Percentiles rank a stretch among this genome's conserved stretches.
These are phyloP conservation scores for Barbus barbus DNA, from an alignment of 2,113 vertebrate species.

Conservation along the genomic window DNA sequence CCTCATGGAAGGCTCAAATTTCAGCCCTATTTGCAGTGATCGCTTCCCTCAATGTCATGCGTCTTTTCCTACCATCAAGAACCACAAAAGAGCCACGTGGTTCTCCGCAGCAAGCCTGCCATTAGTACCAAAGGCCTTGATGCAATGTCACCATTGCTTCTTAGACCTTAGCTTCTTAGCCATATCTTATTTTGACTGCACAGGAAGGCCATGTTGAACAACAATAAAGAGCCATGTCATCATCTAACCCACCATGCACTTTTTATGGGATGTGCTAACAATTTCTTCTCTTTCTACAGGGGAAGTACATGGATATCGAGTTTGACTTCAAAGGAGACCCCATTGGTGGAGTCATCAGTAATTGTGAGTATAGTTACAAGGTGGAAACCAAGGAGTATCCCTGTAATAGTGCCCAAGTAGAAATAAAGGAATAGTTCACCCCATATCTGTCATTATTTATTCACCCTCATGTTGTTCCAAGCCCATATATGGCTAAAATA, in stretches of 20 bases:
- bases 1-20: slow-evolving; percentile 36
- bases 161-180: slow-evolving; percentile 11
- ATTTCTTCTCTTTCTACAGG: slow-evolving; percentile 74
- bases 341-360: slow-evolving; percentile 97
- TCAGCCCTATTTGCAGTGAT: slow-evolving; percentile 40
- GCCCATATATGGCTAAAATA: not conserved
- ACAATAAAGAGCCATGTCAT: slow-evolving; percentile 9
- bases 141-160: slow-evolving; percentile 31
- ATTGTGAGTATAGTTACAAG: slow-evolving; percentile 86
- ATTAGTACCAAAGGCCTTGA: slow-evolving; percentile 43
- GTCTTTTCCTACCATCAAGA: slow-evolving; percentile 35
- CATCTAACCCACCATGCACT: not conserved
- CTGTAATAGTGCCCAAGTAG: slow-evolving; percentile 9
- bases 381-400: slow-evolving; percentile 20
- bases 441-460: not conserved
- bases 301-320: slow-evolving; percentile 99
- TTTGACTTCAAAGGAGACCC: slow-evolving; percentile 99
- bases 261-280: slow-evolving; percentile 35
- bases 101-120: slow-evolving; percentile 15
- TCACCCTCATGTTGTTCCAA: not conserved
- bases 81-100: slow-evolving; percentile 21
- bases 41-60: not conserved
- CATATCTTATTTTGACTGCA: slow-evolving; percentile 52
- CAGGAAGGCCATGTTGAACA: not conserved
- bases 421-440: not conserved